A percentile compares a stretch with the other conserved stretches of the same genome.
These are phyloP conservation scores for Loxodonta africana DNA, from an alignment of 2,113 vertebrate genomes.

Conservation along the genomic window DNA sequence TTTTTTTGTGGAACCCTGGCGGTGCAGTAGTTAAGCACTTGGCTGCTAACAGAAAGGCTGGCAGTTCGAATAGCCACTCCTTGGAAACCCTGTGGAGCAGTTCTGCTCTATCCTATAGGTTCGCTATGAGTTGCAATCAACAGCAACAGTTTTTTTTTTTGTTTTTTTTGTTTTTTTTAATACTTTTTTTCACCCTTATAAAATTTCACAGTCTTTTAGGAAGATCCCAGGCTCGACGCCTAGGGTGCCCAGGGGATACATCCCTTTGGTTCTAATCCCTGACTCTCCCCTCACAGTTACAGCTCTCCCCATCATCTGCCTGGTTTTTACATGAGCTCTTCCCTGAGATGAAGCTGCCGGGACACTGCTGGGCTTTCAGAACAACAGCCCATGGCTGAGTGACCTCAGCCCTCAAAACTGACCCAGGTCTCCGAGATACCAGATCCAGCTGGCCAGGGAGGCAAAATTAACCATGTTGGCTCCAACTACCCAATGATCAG, in stretches of 20 bases:
- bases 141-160: too few relatives aligned
- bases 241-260: not conserved
- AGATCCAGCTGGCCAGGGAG: not conserved
- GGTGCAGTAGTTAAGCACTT: too few relatives aligned
- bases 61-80: too few relatives aligned
- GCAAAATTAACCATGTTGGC: not conserved
- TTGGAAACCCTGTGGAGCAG: too few relatives aligned
- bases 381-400: accelerated
- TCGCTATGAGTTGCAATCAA: too few relatives aligned
- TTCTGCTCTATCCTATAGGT: too few relatives aligned
- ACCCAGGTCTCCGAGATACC: not conserved
- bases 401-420: not conserved
- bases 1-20: not conserved
- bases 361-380: not conserved
- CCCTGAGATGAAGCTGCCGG: not conserved
- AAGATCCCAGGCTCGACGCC: not conserved
- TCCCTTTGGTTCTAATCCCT: not conserved
- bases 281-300: not conserved
- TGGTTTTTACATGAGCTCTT: not conserved
- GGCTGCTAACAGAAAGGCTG: too few relatives aligned
- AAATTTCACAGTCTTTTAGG: not conserved
- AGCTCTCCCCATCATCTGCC: not conserved
- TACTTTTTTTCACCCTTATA: not conserved
- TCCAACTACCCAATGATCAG: not conserved
- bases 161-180: too few relatives aligned